Evolutionary conservation across 2,888 invertebrate genomes (phyloP).

Genomic region (Epinotia bilunana): DNA sequence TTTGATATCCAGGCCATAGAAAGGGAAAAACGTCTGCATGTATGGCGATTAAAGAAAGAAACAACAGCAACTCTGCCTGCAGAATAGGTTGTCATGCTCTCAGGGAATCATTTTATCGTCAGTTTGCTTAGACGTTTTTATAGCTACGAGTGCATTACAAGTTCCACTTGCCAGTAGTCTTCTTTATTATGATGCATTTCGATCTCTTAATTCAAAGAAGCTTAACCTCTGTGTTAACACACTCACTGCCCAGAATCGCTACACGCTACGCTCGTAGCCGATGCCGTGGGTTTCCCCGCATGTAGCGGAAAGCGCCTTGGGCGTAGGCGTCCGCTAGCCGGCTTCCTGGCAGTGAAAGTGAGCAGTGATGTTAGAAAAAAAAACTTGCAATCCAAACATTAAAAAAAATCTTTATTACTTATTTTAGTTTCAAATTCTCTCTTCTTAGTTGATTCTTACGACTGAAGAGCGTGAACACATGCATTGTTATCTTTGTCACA

Average conservation of each 20-base stretch:
- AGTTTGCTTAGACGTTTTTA: conserved; percentile 33
- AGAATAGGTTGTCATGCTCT: conserved; percentile 41
- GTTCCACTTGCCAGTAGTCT: conserved; percentile 1
- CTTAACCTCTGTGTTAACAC: background rate
- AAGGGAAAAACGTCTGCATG: too few relatives aligned
- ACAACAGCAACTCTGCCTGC: too few relatives aligned
- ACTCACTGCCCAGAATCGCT: background rate
- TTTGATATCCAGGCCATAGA: too few relatives aligned
- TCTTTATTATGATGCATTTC: background rate
- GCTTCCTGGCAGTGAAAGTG: too few relatives aligned
- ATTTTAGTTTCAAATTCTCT: background rate
- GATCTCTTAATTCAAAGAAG: background rate
- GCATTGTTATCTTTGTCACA: background rate
- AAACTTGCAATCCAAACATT: too few relatives aligned
- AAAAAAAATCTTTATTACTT: too few relatives aligned
- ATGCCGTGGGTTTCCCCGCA: too few relatives aligned
- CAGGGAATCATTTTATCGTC: conserved; percentile 41
- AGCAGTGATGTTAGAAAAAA: background rate
- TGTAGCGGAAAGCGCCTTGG: too few relatives aligned
- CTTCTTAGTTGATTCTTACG: background rate
- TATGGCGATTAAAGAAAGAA: too few relatives aligned
- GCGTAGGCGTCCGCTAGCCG: too few relatives aligned
- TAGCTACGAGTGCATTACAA: conserved; percentile 6
- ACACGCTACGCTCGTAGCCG: too few relatives aligned
- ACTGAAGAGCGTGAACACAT: too few relatives aligned